Percentiles rank a stretch among this genome's conserved stretches.
Evolutionary conservation across 2,888 invertebrate genomes (phyloP).

Genomic region (Schizotus pectinicornis): DNA sequence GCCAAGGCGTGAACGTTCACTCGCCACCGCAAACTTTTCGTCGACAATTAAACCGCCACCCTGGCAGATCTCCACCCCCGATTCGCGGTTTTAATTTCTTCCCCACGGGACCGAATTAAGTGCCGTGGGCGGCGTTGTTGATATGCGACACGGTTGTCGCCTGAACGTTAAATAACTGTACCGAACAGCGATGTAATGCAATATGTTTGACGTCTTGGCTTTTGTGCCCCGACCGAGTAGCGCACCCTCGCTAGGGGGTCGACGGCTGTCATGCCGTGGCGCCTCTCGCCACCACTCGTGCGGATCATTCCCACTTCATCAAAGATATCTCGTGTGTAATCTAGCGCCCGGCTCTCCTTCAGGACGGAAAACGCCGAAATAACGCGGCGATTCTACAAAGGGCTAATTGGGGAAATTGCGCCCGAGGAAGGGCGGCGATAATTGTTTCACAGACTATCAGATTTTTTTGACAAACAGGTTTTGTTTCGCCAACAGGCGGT

Average conservation of each 20-base stretch:
- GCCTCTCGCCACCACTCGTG: conserved; percentile 49
- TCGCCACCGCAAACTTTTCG: not conserved
- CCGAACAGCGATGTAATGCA: conserved; percentile 50
- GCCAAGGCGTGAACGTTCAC: not conserved
- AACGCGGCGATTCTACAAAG: not conserved
- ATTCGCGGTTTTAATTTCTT: not conserved
- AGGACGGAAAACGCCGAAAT: conserved; percentile 13
- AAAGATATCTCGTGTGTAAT: conserved; percentile 44
- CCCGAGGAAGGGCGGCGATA: not conserved
- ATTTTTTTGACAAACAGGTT: no score
- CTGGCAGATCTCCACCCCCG: conserved; percentile 2
- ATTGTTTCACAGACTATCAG: no score
- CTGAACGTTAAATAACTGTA: conserved; percentile 31
- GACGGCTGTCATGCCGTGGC: conserved; percentile 51
- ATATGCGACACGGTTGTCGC: conserved; percentile 44
- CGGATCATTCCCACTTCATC: conserved; percentile 50
- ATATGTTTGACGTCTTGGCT: conserved; percentile 53
- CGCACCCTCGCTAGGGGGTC: conserved; percentile 28
- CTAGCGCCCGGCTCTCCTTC: conserved; percentile 27
- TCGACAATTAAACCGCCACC: not conserved
- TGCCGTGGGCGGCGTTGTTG: conserved; percentile 21
- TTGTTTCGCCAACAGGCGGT: no score
- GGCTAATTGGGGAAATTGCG: not conserved
- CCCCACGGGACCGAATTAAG: not conserved
- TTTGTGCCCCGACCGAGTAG: conserved; percentile 36